A percentile compares a stretch with the other conserved stretches of the same genome.
These are phyloP conservation scores for Alcis repandata DNA, from an alignment of 2,888 invertebrate genomes.

Conservation along the genomic window DNA sequence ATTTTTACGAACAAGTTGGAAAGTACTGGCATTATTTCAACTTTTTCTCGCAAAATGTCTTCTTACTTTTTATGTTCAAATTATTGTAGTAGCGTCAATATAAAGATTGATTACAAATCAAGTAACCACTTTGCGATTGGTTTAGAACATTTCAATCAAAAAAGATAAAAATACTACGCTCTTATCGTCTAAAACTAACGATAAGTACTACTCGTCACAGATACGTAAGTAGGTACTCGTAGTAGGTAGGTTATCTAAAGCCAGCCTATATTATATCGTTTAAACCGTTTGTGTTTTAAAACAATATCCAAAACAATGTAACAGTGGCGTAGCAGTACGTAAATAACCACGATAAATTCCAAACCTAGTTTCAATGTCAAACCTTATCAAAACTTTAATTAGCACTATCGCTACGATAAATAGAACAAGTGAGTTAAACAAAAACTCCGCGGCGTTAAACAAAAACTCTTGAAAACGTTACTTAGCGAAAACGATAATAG, in stretches of 20 bases:
- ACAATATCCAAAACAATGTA: background rate
- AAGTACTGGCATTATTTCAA: too few relatives aligned
- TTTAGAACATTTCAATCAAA: background rate
- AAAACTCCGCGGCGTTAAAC: slow-evolving; percentile 41
- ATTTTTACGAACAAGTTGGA: too few relatives aligned
- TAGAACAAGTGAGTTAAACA: slow-evolving; percentile 48
- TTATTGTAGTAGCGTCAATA: background rate
- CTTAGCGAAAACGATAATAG: slow-evolving; percentile 50
- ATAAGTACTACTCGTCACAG: background rate
- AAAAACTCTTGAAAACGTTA: slow-evolving; percentile 44
- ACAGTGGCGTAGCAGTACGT: background rate
- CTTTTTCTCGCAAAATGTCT: too few relatives aligned
- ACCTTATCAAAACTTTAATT: slow-evolving; percentile 42
- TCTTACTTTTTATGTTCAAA: too few relatives aligned
- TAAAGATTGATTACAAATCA: background rate
- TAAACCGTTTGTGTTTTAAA: background rate
- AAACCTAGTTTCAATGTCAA: slow-evolving; percentile 38
- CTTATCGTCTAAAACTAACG: slow-evolving; percentile 1
- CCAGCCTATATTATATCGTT: background rate
- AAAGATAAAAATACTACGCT: slow-evolving; percentile 13
- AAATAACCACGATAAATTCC: slow-evolving; percentile 21
- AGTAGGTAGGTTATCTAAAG: background rate
- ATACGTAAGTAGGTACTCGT: background rate
- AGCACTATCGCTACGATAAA: slow-evolving; percentile 49
- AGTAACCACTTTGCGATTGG: background rate